phyloP scores from a whole-genome alignment of 2,113 vertebrate genomes.

The Pristiophorus japonicus region DNA sequence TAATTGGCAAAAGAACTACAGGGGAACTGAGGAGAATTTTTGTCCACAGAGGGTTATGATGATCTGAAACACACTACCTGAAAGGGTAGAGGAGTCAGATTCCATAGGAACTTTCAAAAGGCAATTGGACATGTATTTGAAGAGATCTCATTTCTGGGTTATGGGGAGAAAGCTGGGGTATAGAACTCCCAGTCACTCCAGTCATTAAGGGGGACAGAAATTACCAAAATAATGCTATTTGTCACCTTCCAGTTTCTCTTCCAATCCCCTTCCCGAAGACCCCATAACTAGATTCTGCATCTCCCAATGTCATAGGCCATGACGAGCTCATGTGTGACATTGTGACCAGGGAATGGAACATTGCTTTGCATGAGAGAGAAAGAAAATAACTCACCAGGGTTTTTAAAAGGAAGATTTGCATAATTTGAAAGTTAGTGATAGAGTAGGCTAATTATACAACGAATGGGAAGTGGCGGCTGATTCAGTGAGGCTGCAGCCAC shows the following conservation, averaged over 20 bases:
- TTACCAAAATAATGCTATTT: neutral
- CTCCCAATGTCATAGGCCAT: neutral
- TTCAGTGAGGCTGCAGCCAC: neutral
- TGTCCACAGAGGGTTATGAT: no score
- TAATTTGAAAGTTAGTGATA: neutral
- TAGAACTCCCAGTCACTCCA: neutral
- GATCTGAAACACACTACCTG: no score
- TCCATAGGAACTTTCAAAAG: neutral
- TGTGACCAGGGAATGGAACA: neutral
- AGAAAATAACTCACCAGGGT: neutral
- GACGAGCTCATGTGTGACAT: neutral
- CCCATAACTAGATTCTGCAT: neutral
- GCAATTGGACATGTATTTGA: no score
- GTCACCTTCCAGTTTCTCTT: neutral
- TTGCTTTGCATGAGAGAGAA: neutral
- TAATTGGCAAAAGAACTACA: no score
- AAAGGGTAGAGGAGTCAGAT: no score
- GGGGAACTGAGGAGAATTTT: no score
- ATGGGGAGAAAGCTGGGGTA: no score
- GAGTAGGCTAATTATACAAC: neutral
- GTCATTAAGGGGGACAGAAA: neutral
- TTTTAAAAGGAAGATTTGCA: neutral
- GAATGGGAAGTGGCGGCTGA: neutral
- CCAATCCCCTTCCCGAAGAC: neutral
- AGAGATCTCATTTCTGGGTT: no score